Percentiles rank a stretch among this genome's conserved stretches.
phyloP scores from a whole-genome alignment of 2,113 vertebrate genomes.

The Setophaga petechia region DNA sequence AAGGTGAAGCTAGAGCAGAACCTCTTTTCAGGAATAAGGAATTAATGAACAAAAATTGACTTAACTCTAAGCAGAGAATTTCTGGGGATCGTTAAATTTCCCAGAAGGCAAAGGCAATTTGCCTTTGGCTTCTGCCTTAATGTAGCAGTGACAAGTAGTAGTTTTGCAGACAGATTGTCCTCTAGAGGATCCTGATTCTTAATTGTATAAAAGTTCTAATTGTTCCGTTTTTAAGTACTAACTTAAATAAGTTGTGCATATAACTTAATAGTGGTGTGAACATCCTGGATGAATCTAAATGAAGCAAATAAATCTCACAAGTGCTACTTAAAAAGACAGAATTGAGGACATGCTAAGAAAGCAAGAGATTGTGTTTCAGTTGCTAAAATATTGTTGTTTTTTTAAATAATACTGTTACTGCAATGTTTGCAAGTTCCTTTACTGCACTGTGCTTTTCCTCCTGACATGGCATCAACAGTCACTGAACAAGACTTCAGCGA shows the following conservation, averaged over 20 bases:
- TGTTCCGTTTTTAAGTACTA: constrained; percentile 55
- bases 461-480: not conserved
- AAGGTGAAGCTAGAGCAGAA: not conserved
- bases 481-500: not conserved
- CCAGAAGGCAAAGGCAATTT: constrained; percentile 46
- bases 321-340: not conserved
- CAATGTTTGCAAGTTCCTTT: not conserved
- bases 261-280: not conserved
- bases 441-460: not conserved
- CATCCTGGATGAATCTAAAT: constrained; percentile 12
- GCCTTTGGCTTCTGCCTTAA: constrained; percentile 55
- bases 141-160: constrained; percentile 34
- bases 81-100: constrained; percentile 58
- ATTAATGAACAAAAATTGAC: constrained; percentile 32
- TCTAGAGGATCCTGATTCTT: constrained; percentile 53
- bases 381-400: not conserved
- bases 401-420: not conserved
- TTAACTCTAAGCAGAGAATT: constrained; percentile 43
- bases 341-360: not conserved
- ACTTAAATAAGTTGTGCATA: constrained; percentile 39
- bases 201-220: constrained; percentile 65
- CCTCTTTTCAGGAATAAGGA: constrained; percentile 8
- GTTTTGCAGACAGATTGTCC: constrained; percentile 57
- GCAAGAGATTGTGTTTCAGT: not conserved
- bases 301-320: not conserved